Percentiles rank a stretch among this genome's conserved stretches.
Conservation (phyloP, 2,888 invertebrate genomes). For the Lepetodrilus schrolli region DNA sequence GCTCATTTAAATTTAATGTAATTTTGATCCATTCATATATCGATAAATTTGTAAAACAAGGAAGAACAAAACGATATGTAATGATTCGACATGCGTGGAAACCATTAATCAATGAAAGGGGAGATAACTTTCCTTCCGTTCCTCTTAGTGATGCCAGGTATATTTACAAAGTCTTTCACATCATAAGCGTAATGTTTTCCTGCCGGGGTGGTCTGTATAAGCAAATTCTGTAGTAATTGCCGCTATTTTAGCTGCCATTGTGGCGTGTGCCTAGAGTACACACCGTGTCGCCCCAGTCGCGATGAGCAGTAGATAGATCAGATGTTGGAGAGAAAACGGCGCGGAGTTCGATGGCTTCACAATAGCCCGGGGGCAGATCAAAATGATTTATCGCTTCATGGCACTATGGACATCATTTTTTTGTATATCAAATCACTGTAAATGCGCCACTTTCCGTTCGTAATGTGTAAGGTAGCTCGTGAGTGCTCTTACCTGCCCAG, state of each 20-base stretch:
- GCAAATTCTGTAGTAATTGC: not conserved
- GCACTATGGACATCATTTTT: not conserved
- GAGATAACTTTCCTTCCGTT: too few species aligned
- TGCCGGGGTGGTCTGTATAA: conserved; percentile 23
- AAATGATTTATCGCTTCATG: not conserved
- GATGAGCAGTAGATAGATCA: conserved; percentile 4
- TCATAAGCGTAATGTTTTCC: not conserved
- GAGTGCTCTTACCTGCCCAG: not conserved
- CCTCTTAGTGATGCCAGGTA: too few species aligned
- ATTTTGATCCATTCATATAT: too few species aligned
- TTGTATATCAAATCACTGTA: conserved; percentile 29
- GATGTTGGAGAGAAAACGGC: not conserved
- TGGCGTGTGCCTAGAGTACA: not conserved
- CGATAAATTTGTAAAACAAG: too few species aligned
- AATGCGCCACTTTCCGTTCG: conserved; percentile 29
- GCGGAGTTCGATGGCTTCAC: not conserved
- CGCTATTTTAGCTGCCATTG: conserved; percentile 4
- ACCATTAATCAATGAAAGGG: too few species aligned
- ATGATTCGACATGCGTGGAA: too few species aligned
- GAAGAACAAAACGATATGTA: too few species aligned
- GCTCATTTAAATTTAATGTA: too few species aligned
- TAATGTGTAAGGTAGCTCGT: conserved; percentile 8
- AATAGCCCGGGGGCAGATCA: not conserved
- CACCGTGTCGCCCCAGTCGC: not conserved
- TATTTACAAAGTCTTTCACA: not conserved